phyloP scores from a whole-genome alignment of 1,140 invertebrate genomes.

The Alviniconcha marisindica region DNA sequence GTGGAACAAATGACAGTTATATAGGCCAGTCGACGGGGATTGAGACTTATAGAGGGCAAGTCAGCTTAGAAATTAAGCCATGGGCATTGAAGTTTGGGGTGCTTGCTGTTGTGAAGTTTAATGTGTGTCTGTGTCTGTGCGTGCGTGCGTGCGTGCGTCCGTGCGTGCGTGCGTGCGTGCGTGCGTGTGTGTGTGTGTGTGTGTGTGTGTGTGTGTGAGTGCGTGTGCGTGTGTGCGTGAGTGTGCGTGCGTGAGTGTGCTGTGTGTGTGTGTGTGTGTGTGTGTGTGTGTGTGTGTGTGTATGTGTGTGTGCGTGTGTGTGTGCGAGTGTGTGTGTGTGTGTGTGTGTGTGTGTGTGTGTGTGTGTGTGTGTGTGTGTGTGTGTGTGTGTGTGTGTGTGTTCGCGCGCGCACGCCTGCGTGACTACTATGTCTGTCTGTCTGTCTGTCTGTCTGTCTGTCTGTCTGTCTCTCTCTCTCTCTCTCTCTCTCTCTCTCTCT shows the following conservation, averaged over 20 bases:
- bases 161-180: no score
- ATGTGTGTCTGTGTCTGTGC: neutral
- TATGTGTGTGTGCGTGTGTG: neutral
- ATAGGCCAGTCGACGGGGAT: no score
- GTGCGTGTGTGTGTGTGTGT: neutral
- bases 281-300: neutral
- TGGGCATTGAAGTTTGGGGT: no score
- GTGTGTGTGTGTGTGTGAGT: neutral
- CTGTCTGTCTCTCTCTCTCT: neutral
- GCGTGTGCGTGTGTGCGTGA: neutral
- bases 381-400: neutral
- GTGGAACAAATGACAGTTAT: no score
- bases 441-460: neutral
- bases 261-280: conserved; percentile 9
- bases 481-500: no score
- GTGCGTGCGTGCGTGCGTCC: neutral
- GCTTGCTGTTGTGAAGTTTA: no score
- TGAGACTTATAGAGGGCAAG: no score
- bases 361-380: neutral
- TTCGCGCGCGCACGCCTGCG: no score
- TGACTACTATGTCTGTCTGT: neutral
- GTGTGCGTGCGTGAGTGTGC: neutral
- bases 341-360: neutral
- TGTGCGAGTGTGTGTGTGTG: neutral
- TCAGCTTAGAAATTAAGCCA: no score